These are phyloP conservation scores for Lissonota sp. DNA, from an alignment of 2,888 invertebrate species.

Conservation along the genomic window DNA sequence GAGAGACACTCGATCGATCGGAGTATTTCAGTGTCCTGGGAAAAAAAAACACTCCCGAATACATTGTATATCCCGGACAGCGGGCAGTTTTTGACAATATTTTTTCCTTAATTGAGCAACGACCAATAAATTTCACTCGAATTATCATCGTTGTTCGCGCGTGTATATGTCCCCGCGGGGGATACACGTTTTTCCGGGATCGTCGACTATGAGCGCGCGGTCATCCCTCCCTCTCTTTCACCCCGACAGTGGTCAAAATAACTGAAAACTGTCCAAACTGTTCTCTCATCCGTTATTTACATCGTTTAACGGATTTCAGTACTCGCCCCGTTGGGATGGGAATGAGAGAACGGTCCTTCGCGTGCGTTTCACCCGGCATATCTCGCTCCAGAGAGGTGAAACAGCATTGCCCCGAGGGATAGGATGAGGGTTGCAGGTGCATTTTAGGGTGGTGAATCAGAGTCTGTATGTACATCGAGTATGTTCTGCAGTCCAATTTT, in stretches of 20 bases:
- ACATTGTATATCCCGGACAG: slow-evolving; percentile 35
- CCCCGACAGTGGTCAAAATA: slow-evolving; percentile 74
- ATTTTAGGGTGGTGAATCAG: slow-evolving; percentile 35
- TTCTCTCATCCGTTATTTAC: slow-evolving; percentile 80
- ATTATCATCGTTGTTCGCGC: slow-evolving; percentile 36
- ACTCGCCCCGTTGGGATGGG: slow-evolving; percentile 43
- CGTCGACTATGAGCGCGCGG: background rate
- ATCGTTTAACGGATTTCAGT: slow-evolving; percentile 82
- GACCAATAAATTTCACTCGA: slow-evolving; percentile 55
- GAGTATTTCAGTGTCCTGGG: background rate
- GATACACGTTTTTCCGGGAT: background rate
- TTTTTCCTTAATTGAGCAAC: slow-evolving; percentile 55
- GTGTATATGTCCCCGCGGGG: background rate
- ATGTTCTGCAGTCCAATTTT: slow-evolving; percentile 12
- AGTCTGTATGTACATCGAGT: background rate
- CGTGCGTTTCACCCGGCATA: background rate
- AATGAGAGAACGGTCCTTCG: background rate
- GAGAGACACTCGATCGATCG: background rate
- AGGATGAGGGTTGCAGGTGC: slow-evolving; percentile 31
- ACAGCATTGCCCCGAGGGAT: background rate
- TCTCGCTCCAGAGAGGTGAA: background rate
- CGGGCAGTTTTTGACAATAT: slow-evolving; percentile 42
- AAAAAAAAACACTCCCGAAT: background rate
- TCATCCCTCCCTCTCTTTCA: too few species aligned
- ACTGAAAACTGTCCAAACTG: slow-evolving; percentile 79